These are phyloP conservation scores for Todus mexicanus DNA, from an alignment of 2,797 vertebrate genomes.

Conservation along the genomic window DNA sequence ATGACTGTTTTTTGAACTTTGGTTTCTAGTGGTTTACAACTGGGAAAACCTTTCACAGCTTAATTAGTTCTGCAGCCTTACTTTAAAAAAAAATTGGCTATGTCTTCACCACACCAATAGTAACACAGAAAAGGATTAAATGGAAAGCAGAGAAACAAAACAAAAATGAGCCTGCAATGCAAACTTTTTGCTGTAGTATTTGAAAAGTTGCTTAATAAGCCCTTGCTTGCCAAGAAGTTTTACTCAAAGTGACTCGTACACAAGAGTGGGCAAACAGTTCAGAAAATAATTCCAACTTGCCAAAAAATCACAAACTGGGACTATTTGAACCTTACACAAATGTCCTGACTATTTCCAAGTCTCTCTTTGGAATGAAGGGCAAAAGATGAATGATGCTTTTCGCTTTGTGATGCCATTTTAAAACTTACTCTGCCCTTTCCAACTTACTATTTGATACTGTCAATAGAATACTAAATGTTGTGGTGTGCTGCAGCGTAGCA, in stretches of 20 bases:
- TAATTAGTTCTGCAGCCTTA: slow-evolving; percentile 77
- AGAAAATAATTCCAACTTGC: slow-evolving; percentile 72
- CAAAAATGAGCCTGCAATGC: slow-evolving; percentile 47
- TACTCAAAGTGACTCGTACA: slow-evolving; percentile 72
- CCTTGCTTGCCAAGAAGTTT: slow-evolving; percentile 74
- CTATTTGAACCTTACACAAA: slow-evolving; percentile 65
- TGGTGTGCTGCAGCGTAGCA: not conserved
- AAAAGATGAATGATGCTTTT: slow-evolving; percentile 36
- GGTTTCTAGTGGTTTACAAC: slow-evolving; percentile 76
- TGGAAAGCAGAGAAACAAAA: slow-evolving; percentile 29
- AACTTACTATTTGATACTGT: slow-evolving; percentile 14
- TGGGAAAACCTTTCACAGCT: slow-evolving; percentile 78
- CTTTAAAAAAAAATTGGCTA: slow-evolving; percentile 72
- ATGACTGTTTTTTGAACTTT: slow-evolving; percentile 81
- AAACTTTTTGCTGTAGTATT: slow-evolving; percentile 74
- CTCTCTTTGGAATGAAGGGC: slow-evolving; percentile 61
- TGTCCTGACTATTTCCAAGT: slow-evolving; percentile 67
- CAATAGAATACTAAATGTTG: not conserved
- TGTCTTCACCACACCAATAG: slow-evolving; percentile 67
- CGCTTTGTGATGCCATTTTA: slow-evolving; percentile 38
- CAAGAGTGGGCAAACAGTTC: slow-evolving; percentile 72
- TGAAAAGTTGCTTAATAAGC: slow-evolving; percentile 77
- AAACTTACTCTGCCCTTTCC: slow-evolving; percentile 46
- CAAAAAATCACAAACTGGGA: slow-evolving; percentile 68
- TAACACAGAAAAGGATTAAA: slow-evolving; percentile 48